Conservation (phyloP, 2,113 vertebrate genomes). For the Oryzias celebensis region DNA sequence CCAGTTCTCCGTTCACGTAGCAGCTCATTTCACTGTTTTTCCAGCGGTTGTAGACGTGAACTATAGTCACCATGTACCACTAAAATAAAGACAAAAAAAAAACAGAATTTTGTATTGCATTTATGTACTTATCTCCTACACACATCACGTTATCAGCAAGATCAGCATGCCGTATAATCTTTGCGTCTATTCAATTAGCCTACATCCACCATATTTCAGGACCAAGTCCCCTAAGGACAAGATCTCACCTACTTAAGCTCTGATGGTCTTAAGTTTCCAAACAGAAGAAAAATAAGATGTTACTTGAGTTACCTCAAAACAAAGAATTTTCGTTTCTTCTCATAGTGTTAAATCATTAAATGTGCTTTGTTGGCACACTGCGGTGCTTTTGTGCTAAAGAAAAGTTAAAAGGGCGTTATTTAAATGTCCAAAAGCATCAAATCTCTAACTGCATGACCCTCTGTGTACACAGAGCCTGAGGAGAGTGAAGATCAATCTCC, state of each 20-base stretch:
- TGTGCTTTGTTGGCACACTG: slow-evolving; percentile 25
- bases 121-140: background rate
- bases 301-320: slow-evolving; percentile 32
- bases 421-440: slow-evolving; percentile 29
- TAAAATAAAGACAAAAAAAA: slow-evolving; percentile 57
- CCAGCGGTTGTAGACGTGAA: slow-evolving; percentile 97
- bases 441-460: slow-evolving; percentile 21
- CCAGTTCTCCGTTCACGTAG: slow-evolving; percentile 94
- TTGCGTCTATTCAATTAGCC: slow-evolving; percentile 20
- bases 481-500: slow-evolving; percentile 31
- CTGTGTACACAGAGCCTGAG: slow-evolving; percentile 16
- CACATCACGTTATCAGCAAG: slow-evolving; percentile 2
- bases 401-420: slow-evolving; percentile 22
- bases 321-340: slow-evolving; percentile 33
- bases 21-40: slow-evolving; percentile 98
- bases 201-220: slow-evolving; percentile 20
- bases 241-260: slow-evolving; percentile 39
- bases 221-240: slow-evolving; percentile 24
- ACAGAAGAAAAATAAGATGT: slow-evolving; percentile 48
- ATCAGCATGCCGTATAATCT: background rate
- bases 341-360: slow-evolving; percentile 34
- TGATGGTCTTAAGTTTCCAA: slow-evolving; percentile 19
- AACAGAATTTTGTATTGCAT: background rate
- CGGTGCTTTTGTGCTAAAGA: slow-evolving; percentile 11
- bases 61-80: slow-evolving; percentile 99